Conservation (phyloP, 2,888 invertebrate species). For the Nymphalis urticae region DNA sequence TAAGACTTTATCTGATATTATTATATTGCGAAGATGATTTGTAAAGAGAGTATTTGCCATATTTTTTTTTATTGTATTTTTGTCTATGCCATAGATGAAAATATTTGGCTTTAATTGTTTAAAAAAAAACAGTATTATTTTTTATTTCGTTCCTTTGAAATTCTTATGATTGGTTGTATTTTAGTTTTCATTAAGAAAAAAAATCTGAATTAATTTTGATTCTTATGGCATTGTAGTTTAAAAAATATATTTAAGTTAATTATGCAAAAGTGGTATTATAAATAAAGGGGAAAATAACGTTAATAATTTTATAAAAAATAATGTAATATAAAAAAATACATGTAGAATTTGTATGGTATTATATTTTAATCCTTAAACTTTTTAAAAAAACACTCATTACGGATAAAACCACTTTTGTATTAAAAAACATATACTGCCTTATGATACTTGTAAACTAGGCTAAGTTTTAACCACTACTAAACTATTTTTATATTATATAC, state of each 20-base stretch:
- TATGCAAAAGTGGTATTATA: background rate
- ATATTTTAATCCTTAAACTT: background rate
- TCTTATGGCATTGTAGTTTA: background rate
- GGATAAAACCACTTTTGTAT: background rate
- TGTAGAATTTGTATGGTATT: background rate
- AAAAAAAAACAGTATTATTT: slow-evolving; percentile 32
- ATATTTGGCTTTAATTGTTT: slow-evolving; percentile 21
- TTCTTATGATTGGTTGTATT: slow-evolving; percentile 15
- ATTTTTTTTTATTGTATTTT: slow-evolving; percentile 1
- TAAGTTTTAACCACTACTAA: slow-evolving; percentile 2
- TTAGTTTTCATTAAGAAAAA: background rate
- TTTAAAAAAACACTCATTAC: background rate
- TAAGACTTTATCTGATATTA: background rate
- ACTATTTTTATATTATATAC: background rate
- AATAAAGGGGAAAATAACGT: background rate
- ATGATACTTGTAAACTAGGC: background rate
- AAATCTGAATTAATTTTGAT: background rate
- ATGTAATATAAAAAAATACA: background rate
- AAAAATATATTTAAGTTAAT: background rate
- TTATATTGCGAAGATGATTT: background rate
- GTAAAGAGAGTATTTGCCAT: background rate
- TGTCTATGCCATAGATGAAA: slow-evolving; percentile 15
- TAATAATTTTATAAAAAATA: background rate
- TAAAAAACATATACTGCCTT: background rate
- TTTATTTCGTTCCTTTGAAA: slow-evolving; percentile 6